Base-by-base conservation (phyloP, 2,888 invertebrate species). In the Pristionchus mayeri region DNA sequence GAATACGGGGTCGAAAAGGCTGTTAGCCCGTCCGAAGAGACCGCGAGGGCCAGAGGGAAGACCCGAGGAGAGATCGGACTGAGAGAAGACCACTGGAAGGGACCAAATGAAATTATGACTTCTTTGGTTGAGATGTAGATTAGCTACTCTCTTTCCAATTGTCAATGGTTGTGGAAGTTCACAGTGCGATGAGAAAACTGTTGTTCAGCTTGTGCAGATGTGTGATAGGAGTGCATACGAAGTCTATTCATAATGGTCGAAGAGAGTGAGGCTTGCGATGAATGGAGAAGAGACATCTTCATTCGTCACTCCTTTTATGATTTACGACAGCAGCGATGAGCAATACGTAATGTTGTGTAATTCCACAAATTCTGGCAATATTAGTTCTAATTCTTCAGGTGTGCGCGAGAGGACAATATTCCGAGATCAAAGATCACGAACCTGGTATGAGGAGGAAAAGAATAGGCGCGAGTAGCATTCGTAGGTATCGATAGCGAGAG, bases 401-500 rank as follows among this genome's bases (percentile, higher is more conserved):
- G n/a, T n/a, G n/a, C n/a, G n/a, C n/a, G 6, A 63, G 3, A 34
- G 11, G 1, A 37, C 27, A 37, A 21, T 40, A 40, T 40, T 40
- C 44, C 40, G 40, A 71, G 71, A 71, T 71, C 71, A 71, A 44
- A 9, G 13, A 9, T 44, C 7, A 44, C 44, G 13, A 44, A 71
- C 71, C 71, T 71, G 71, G 71, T 6, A 71, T 71, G n/a, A 71
- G 71, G 4, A 71, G 9, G 71, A 71, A 44, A 40, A 71, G 37
- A 11, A 71, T 37, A 7, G 40, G 37, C 4, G n/a, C 40, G 21
- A 71, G 37, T 44, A 71, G 37, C 71, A 71, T 71, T n/a, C n/a
- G n/a, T n/a, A n/a, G 21, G 4, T 54, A 71, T 71, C 71, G 71
- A 71, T 40, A 71, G 71, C 24, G 71, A 71, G 40, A 71, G 71